These are phyloP conservation scores for Actias luna DNA, from an alignment of 2,888 invertebrate species.

Conservation along the genomic window DNA sequence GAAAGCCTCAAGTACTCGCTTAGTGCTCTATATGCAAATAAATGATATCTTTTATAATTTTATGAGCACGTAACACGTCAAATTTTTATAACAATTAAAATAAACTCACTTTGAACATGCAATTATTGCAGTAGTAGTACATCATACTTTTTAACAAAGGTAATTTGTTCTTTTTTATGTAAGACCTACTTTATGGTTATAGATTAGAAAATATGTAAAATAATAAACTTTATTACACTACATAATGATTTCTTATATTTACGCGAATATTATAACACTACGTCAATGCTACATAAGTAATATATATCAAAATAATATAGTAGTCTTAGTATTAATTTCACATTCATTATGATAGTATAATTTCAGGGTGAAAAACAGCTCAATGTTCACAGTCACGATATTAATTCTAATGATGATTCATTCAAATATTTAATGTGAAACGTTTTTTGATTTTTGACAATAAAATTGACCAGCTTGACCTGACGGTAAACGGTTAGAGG, in stretches of 20 bases:
- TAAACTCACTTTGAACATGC: slow-evolving; percentile 57
- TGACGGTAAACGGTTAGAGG: too few relatives aligned
- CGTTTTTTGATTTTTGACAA: too few relatives aligned
- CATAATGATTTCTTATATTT: too few relatives aligned
- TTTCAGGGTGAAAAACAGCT: not conserved
- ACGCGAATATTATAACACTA: too few relatives aligned
- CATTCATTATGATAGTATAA: too few relatives aligned
- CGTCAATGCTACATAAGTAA: too few relatives aligned
- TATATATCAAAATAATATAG: too few relatives aligned
- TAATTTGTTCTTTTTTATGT: slow-evolving; percentile 55
- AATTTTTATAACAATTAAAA: slow-evolving; percentile 18
- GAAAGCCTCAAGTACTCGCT: slow-evolving; percentile 21
- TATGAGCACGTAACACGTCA: slow-evolving; percentile 35
- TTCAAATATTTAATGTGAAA: too few relatives aligned
- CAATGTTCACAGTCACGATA: too few relatives aligned
- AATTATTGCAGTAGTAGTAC: slow-evolving; percentile 39
- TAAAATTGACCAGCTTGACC: too few relatives aligned
- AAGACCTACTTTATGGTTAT: slow-evolving; percentile 45
- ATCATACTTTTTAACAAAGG: slow-evolving; percentile 42
- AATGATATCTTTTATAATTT: slow-evolving; percentile 34
- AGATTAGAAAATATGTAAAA: slow-evolving; percentile 47
- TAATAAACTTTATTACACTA: too few relatives aligned
- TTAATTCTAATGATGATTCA: too few relatives aligned
- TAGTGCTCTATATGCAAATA: slow-evolving; percentile 25
- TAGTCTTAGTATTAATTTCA: not conserved